A percentile compares a stretch with the other conserved stretches of the same genome.
phyloP scores from a whole-genome alignment of 2,113 vertebrate species.

The Brachirus orientalis region DNA sequence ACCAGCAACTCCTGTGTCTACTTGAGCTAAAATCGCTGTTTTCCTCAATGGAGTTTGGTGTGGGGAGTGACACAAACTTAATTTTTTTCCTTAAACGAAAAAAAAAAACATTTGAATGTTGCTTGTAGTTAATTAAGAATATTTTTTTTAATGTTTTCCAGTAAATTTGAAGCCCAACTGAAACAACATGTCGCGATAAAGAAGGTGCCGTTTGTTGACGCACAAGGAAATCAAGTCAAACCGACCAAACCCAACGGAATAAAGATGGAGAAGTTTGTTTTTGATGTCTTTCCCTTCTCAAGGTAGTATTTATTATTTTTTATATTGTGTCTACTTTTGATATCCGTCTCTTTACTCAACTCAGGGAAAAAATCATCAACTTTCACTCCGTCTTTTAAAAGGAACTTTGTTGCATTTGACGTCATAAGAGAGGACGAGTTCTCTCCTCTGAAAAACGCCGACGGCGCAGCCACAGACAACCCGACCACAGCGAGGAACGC shows the following conservation, averaged over 20 bases:
- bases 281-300: conserved; percentile 94
- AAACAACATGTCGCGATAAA: conserved; percentile 90
- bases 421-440: conserved; percentile 92
- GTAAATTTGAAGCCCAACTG: conserved; percentile 84
- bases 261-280: conserved; percentile 99
- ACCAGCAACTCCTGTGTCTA: too few species aligned
- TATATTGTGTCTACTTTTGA: background rate
- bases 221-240: conserved; percentile 87
- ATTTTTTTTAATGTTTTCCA: conserved; percentile 40
- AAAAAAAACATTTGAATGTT: background rate
- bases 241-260: conserved; percentile 90
- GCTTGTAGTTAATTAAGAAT: background rate
- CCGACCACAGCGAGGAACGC: conserved; percentile 84
- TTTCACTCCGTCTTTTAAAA: conserved; percentile 59
- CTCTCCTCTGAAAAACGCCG: conserved; percentile 91
- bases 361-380: background rate
- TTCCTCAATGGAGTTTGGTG: too few species aligned
- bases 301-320: conserved; percentile 74
- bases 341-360: background rate
- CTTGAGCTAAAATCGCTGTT: too few species aligned
- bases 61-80: background rate
- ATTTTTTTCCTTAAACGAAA: too few species aligned
- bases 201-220: conserved; percentile 91
- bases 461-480: conserved; percentile 82
- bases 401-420: conserved; percentile 93